phyloP scores from a whole-genome alignment of 2,797 vertebrate genomes.

The Sphenodon punctatus region DNA sequence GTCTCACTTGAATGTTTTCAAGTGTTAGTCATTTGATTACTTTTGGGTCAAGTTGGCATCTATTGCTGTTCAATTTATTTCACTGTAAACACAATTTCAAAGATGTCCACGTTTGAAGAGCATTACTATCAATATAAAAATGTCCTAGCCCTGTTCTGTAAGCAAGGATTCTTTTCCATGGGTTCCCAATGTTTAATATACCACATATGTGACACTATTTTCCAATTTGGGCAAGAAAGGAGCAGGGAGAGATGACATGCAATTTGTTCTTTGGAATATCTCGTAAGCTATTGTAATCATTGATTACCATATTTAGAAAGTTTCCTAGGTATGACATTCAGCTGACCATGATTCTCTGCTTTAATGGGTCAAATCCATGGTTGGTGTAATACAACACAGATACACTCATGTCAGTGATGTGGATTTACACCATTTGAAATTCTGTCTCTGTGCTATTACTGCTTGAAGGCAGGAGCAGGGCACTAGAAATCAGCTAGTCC shows the following conservation, averaged over 20 bases:
- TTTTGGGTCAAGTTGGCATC: background rate
- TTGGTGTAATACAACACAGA: background rate
- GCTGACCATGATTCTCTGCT: background rate
- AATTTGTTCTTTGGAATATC: too few species aligned
- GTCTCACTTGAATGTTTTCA: too few species aligned
- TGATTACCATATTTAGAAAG: too few species aligned
- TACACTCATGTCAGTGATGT: too few species aligned
- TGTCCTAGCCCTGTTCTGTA: background rate
- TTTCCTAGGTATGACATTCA: background rate
- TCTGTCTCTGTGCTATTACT: too few species aligned
- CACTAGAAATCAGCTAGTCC: too few species aligned
- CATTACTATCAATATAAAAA: background rate
- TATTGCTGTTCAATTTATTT: background rate
- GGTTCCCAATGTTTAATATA: background rate
- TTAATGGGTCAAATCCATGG: background rate
- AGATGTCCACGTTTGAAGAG: background rate
- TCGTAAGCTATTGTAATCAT: too few species aligned
- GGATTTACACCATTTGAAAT: too few species aligned
- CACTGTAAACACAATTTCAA: background rate
- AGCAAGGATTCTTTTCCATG: background rate
- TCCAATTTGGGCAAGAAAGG: too few species aligned
- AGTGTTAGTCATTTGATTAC: too few species aligned
- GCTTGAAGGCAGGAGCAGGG: too few species aligned
- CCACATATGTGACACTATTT: accelerated
- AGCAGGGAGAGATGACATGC: too few species aligned